phyloP scores from a whole-genome alignment of 2,888 invertebrate genomes.

The Acanthosoma haemorrhoidale region DNA sequence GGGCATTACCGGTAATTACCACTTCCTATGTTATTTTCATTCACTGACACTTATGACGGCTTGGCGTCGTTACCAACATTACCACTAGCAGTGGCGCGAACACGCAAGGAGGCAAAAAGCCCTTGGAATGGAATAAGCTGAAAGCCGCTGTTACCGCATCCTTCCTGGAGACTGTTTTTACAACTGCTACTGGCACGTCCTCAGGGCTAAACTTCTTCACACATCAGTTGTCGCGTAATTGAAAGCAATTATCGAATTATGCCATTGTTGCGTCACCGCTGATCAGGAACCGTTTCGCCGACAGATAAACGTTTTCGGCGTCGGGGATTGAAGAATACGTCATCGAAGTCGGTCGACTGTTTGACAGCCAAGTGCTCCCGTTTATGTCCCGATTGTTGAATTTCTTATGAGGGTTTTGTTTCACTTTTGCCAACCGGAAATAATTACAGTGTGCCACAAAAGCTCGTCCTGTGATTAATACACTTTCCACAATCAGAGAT shows the following conservation, averaged over 20 bases:
- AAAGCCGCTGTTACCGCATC: slow-evolving; percentile 1
- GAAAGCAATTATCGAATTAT: slow-evolving; percentile 2
- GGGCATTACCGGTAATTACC: too few species aligned
- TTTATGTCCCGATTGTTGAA: not conserved
- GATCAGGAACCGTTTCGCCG: not conserved
- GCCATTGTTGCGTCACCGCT: not conserved
- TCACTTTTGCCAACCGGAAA: not conserved
- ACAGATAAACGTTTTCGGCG: not conserved
- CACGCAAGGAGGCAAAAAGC: not conserved
- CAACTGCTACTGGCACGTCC: not conserved
- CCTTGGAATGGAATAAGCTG: not conserved
- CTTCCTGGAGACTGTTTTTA: not conserved
- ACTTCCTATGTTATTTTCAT: too few species aligned
- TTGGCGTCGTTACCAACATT: too few species aligned
- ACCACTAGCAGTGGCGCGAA: not conserved
- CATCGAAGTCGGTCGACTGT: not conserved
- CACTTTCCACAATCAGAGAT: too few species aligned
- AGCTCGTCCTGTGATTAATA: too few species aligned
- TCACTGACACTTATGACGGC: too few species aligned
- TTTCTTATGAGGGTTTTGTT: not conserved
- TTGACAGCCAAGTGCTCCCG: not conserved
- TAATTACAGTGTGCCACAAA: too few species aligned
- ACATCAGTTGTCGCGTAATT: not conserved
- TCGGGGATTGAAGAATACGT: not conserved
- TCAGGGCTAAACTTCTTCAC: not conserved